phyloP scores from a whole-genome alignment of 35 echinoderm and acorn worm species.

The Ptychodera flava region DNA sequence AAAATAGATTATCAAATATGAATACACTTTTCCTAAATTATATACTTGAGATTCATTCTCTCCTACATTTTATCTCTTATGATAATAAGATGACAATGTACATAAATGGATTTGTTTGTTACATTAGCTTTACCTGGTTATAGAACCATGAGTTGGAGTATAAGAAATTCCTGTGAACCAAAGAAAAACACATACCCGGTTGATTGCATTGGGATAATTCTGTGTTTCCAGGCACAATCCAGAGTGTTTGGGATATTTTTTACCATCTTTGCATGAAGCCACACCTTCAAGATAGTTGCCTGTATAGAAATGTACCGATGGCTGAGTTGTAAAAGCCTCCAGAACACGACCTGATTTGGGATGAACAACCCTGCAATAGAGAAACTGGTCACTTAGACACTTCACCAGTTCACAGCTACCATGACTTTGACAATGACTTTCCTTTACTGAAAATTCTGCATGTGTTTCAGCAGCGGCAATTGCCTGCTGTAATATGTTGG shows the following conservation, averaged over 20 bases:
- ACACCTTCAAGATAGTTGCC: conserved; percentile 73
- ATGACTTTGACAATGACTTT: too few relatives aligned
- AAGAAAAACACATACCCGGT: too few relatives aligned
- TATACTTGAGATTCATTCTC: not conserved
- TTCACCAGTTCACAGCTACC: too few relatives aligned
- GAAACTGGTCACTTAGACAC: too few relatives aligned
- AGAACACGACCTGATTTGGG: conserved; percentile 56
- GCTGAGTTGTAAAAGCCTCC: conserved; percentile 77
- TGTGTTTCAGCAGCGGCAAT: too few relatives aligned
- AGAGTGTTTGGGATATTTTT: conserved; percentile 59
- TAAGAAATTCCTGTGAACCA: too few relatives aligned
- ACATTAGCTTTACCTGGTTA: too few relatives aligned
- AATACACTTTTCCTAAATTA: not conserved
- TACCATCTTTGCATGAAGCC: conserved; percentile 42
- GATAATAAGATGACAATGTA: too few relatives aligned
- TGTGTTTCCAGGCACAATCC: conserved; percentile 82
- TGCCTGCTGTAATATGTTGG: too few relatives aligned
- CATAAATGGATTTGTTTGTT: too few relatives aligned
- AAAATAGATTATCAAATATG: not conserved
- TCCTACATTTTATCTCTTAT: not conserved
- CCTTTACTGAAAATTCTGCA: too few relatives aligned
- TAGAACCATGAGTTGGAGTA: too few relatives aligned
- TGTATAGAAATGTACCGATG: conserved; percentile 84
- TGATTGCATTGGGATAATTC: conserved; percentile 79
- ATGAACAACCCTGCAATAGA: conserved; percentile 44